phyloP scores from a whole-genome alignment of 2,113 vertebrate genomes.

The Rhizomys pruinosus region DNA sequence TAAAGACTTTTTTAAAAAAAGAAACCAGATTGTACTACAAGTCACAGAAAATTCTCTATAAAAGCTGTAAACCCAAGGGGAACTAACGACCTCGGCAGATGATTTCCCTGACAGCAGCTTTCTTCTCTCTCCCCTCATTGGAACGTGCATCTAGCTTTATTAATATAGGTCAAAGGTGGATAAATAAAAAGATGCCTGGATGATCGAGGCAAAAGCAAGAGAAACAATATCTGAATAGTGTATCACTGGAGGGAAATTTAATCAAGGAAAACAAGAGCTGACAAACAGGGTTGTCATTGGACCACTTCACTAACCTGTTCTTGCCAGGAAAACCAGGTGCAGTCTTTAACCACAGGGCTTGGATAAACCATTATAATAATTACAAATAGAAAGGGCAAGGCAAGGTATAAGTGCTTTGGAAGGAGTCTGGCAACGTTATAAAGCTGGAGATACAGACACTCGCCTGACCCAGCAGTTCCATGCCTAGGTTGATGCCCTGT shows the following conservation, averaged over 20 bases:
- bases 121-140: neutral
- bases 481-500: neutral
- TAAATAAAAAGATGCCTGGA: neutral
- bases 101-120: neutral
- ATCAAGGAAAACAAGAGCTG: slow-evolving; percentile 68
- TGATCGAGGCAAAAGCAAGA: slow-evolving; percentile 33
- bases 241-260: slow-evolving; percentile 43
- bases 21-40: slow-evolving; percentile 67
- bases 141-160: neutral
- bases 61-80: slow-evolving; percentile 41
- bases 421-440: slow-evolving; percentile 17
- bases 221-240: neutral
- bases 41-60: slow-evolving; percentile 60
- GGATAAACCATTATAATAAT: slow-evolving; percentile 57
- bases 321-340: slow-evolving; percentile 69
- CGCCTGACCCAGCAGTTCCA: slow-evolving; percentile 20
- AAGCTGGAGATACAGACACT: neutral
- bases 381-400: slow-evolving; percentile 48
- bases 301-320: slow-evolving; percentile 58
- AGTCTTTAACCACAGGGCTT: slow-evolving; percentile 31
- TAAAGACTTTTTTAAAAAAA: slow-evolving; percentile 36
- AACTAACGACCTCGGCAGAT: slow-evolving; percentile 18
- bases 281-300: slow-evolving; percentile 35
- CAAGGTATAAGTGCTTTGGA: slow-evolving; percentile 19
- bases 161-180: slow-evolving; percentile 19